These are phyloP conservation scores for Entomobrya proxima DNA, from an alignment of 2,888 invertebrate species.

Conservation along the genomic window DNA sequence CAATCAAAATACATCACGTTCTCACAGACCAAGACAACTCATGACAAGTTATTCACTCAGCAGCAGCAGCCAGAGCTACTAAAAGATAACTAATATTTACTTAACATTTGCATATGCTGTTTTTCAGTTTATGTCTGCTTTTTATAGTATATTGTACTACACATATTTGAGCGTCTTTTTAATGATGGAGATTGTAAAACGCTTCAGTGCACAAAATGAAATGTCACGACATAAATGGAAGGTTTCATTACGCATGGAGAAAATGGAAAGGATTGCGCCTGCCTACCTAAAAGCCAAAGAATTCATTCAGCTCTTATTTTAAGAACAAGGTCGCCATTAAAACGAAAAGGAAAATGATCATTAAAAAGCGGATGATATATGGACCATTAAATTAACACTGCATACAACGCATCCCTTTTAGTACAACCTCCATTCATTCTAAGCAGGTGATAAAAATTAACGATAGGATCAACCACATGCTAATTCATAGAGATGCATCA, in stretches of 20 bases:
- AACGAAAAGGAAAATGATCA: constrained; percentile 7
- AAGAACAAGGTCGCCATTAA: constrained; percentile 35
- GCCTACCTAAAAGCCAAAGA: too few species aligned
- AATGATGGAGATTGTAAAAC: not conserved
- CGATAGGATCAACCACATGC: not conserved
- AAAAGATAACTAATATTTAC: not conserved
- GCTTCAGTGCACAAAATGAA: not conserved
- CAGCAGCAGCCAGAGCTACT: not conserved
- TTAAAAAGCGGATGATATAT: not conserved
- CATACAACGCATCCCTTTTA: not conserved
- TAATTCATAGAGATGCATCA: not conserved
- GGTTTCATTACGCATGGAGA: not conserved
- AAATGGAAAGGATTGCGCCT: not conserved
- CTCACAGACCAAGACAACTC: not conserved
- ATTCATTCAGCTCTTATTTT: not conserved
- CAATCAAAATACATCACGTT: constrained; percentile 1
- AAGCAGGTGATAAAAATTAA: not conserved
- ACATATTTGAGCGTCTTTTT: not conserved
- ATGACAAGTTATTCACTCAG: constrained; percentile 1
- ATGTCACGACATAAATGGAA: not conserved
- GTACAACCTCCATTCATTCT: not conserved
- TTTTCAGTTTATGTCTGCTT: not conserved
- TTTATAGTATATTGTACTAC: not conserved
- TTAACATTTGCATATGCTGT: not conserved
- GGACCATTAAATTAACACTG: not conserved